Conservation (phyloP, 2,888 invertebrate species). For the Malthinus flaveolus region DNA sequence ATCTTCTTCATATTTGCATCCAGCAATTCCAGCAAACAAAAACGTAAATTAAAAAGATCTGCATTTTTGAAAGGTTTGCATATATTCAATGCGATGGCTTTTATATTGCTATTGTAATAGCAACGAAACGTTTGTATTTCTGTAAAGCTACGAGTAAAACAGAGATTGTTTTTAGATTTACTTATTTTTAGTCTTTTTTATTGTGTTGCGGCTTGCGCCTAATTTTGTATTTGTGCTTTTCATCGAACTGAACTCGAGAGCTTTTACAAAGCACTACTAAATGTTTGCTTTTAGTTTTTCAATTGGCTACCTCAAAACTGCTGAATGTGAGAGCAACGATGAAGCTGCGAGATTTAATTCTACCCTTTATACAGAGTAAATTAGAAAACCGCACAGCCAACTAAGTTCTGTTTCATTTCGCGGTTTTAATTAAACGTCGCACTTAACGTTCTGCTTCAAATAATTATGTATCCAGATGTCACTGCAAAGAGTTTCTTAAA, state of each 20-base stretch:
- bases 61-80: conserved; percentile 34
- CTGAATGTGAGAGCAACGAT: conserved; percentile 12
- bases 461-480: conserved; percentile 31
- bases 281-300: conserved; percentile 20
- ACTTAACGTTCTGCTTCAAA: conserved; percentile 30
- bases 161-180: conserved; percentile 32
- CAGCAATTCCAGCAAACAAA: conserved; percentile 23
- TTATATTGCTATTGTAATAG: conserved; percentile 35
- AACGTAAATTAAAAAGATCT: conserved; percentile 29
- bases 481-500: conserved; percentile 18
- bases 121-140: conserved; percentile 34
- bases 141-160: conserved; percentile 26
- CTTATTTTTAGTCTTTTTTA: conserved; percentile 23
- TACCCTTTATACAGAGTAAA: conserved; percentile 29
- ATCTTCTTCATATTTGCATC: conserved; percentile 29
- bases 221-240: conserved; percentile 23
- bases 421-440: conserved; percentile 38
- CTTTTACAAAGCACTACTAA: conserved; percentile 12
- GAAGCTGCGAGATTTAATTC: conserved; percentile 25
- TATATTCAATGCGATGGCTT: conserved; percentile 27
- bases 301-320: conserved; percentile 11
- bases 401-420: conserved; percentile 35
- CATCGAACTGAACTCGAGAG: conserved; percentile 16
- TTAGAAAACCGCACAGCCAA: conserved; percentile 35
- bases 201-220: too few species aligned